phyloP scores from a whole-genome alignment of 2,797 vertebrate genomes.

The Falco rusticolus region DNA sequence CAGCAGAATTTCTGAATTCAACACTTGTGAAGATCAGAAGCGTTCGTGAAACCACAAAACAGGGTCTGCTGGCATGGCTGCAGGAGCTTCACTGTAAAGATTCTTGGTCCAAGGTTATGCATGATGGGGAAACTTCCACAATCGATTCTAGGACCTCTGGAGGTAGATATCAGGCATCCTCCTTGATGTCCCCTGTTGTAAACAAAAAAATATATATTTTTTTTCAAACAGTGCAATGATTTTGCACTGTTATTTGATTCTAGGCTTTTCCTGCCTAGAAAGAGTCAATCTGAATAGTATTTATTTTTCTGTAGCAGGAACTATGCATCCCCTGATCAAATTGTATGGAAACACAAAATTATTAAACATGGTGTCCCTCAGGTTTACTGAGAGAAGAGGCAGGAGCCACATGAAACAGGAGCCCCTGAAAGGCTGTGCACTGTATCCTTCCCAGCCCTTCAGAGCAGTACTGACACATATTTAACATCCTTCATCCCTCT shows the following conservation, averaged over 20 bases:
- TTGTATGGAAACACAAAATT: background rate
- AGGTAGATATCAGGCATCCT: background rate
- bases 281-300: background rate
- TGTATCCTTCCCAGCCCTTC: background rate
- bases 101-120: background rate
- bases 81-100: background rate
- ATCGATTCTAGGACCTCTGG: background rate
- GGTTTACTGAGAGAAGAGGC: background rate
- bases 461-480: accelerated
- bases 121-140: background rate
- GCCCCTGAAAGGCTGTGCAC: background rate
- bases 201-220: no score
- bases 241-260: background rate
- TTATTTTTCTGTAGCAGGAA: background rate
- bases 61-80: background rate
- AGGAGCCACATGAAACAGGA: background rate
- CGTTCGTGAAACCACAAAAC: background rate
- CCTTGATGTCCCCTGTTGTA: background rate
- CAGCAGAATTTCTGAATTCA: background rate
- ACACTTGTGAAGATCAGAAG: background rate
- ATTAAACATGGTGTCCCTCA: background rate
- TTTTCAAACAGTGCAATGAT: background rate
- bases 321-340: background rate
- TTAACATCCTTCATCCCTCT: background rate
- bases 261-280: background rate